Evolutionary conservation across 2,113 vertebrate species (phyloP), one percentile per base, ranked within the genome.

Genomic region (Vulpes lagopus): DNA sequence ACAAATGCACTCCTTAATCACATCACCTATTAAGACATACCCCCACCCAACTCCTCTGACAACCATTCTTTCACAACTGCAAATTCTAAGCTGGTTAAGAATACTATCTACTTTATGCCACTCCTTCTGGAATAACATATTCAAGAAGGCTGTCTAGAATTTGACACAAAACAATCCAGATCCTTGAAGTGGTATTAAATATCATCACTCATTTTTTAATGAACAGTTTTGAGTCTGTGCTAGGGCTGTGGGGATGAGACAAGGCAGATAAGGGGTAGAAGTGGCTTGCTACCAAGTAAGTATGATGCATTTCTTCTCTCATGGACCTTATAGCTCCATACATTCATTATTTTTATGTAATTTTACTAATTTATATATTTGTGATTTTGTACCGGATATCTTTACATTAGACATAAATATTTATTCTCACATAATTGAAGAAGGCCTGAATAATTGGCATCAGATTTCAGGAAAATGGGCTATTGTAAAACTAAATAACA

Each of bases 71-170:
- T 78, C 12, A 11, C n/a, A 57, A 80, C 38, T 69, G 35, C 8
- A 65, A 74, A 80, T 94, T 82, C 69, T 87, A 43, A 90, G 11
- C 69, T 92, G 55, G 23, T 90, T 96, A 76, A 91, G 79, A 86
- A 81, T 94, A 35, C 23, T 35, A 59, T 32, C 62, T 85, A 53
- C 20, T 71, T 91, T 67, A 43, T 74, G 55, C 20, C 76, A 23
- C 78, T 17, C 27, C 74, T 4, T 62, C 57, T 74, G 62, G 69
- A 89, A 57, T 8, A 79, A 27, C 71, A 23, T 57, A 53, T 38
- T 89, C 10, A 23, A 86, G 60, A 76, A 82, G 49, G 49, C 19
- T 73, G 49, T 6, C 55, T 62, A 35, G 73, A 86, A 32, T 62
- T 82, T 92, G 62, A 51, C 16, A 51, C 4, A 53, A 30, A 76